Percentiles rank a stretch among this genome's conserved stretches.
Evolutionary conservation across 2,888 invertebrate genomes (phyloP).

Genomic region (Perizoma flavofasciatum): DNA sequence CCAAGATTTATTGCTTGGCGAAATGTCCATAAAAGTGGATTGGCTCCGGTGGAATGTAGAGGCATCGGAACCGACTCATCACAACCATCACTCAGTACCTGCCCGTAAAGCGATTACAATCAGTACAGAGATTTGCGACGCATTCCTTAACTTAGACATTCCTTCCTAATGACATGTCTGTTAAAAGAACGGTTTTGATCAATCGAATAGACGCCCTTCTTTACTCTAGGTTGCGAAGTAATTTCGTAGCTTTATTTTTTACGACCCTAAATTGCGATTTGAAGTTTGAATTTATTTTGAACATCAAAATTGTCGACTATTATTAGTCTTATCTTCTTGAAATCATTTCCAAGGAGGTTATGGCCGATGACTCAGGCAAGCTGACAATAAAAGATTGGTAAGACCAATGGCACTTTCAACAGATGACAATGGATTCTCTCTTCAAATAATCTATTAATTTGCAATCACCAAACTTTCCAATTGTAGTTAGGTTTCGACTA

Average conservation of each 20-base stretch:
- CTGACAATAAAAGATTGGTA: conserved; percentile 1
- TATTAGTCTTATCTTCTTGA: background rate
- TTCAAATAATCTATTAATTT: conserved; percentile 4
- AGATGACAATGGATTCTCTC: conserved; percentile 9
- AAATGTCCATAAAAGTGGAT: conserved; percentile 50
- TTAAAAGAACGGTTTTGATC: conserved; percentile 7
- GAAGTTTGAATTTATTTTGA: background rate
- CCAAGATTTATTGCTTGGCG: conserved; percentile 38
- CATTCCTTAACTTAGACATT: conserved; percentile 44
- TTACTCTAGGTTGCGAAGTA: too few relatives aligned
- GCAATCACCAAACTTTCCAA: conserved; percentile 10
- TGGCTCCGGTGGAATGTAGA: conserved; percentile 43
- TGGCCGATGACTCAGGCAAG: background rate
- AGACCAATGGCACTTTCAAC: conserved; percentile 14
- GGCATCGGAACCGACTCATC: conserved; percentile 39
- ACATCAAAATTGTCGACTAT: background rate
- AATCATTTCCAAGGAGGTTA: conserved; percentile 2
- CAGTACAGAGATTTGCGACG: conserved; percentile 43
- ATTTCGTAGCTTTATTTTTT: too few relatives aligned
- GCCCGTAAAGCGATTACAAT: conserved; percentile 27
- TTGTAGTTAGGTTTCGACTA: background rate
- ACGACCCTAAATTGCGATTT: too few relatives aligned
- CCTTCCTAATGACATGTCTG: conserved; percentile 37
- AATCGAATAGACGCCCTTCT: background rate
- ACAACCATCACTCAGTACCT: conserved; percentile 19